Evolutionary conservation across 2,797 vertebrate genomes (phyloP).

Genomic region (Hypotaenidia okinawae): DNA sequence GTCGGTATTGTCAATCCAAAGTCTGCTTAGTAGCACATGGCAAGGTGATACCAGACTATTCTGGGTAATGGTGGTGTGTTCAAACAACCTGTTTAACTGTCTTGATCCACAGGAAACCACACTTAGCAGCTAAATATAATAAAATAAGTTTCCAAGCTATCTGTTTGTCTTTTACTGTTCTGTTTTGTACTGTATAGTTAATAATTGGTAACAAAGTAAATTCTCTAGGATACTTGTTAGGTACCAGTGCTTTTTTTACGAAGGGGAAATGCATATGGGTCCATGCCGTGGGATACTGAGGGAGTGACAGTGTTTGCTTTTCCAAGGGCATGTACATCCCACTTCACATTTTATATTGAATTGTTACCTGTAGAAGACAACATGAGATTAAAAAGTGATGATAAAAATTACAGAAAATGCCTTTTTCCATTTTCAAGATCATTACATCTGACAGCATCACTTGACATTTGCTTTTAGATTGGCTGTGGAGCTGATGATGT

Average conservation of each 20-base stretch:
- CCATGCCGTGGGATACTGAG: neutral
- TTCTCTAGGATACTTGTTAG: neutral
- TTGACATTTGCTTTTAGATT: neutral
- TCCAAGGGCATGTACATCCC: fast-evolving
- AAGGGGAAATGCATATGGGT: fast-evolving
- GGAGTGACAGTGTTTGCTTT: neutral
- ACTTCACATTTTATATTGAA: neutral
- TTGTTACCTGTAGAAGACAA: neutral
- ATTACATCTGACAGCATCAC: neutral
- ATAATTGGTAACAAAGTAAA: neutral
- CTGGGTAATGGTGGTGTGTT: neutral
- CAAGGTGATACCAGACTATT: constrained; percentile 7
- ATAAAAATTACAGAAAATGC: neutral
- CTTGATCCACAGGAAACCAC: constrained; percentile 42
- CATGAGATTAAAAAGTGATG: neutral
- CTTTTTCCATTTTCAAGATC: neutral
- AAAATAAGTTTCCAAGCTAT: constrained; percentile 62
- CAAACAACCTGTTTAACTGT: constrained; percentile 11
- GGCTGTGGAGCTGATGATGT: neutral
- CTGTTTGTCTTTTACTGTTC: neutral
- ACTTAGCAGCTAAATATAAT: constrained; percentile 64
- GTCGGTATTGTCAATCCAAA: neutral
- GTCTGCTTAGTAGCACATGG: neutral
- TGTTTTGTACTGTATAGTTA: neutral
- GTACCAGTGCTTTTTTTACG: neutral